phyloP scores from a whole-genome alignment of 2,113 vertebrate species.

The Galemys pyrenaicus region DNA sequence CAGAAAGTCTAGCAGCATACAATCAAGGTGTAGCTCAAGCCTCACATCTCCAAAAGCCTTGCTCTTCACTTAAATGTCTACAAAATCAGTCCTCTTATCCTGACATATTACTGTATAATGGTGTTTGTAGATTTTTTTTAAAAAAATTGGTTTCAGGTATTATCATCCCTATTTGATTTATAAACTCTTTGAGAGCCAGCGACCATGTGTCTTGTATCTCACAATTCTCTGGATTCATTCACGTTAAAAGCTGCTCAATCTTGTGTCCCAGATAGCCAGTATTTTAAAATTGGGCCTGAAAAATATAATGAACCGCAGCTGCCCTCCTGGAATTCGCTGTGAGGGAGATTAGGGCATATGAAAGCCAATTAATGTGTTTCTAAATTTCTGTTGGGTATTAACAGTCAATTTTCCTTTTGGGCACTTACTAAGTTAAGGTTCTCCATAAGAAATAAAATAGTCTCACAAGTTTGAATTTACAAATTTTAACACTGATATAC shows the following conservation, averaged over 20 bases:
- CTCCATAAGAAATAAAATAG: not conserved
- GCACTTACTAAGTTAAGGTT: not conserved
- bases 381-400: not conserved
- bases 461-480: not conserved
- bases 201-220: not conserved
- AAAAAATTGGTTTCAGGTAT: constrained; percentile 13
- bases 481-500: constrained; percentile 11
- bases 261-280: not conserved
- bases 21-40: not conserved
- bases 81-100: not conserved
- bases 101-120: not conserved
- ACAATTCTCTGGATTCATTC: constrained; percentile 7
- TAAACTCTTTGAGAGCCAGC: not conserved
- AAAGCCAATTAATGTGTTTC: constrained; percentile 41
- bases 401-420: not conserved
- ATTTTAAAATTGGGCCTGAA: constrained; percentile 24
- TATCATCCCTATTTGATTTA: not conserved
- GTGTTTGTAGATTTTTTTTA: not conserved
- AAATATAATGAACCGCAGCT: constrained; percentile 12
- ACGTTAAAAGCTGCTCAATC: not conserved
- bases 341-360: not conserved
- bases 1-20: not conserved
- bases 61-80: constrained; percentile 12
- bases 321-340: not conserved
- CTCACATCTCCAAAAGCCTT: constrained; percentile 1